phyloP scores from a whole-genome alignment of 2,113 vertebrate genomes.

The Cromileptes altivelis region DNA sequence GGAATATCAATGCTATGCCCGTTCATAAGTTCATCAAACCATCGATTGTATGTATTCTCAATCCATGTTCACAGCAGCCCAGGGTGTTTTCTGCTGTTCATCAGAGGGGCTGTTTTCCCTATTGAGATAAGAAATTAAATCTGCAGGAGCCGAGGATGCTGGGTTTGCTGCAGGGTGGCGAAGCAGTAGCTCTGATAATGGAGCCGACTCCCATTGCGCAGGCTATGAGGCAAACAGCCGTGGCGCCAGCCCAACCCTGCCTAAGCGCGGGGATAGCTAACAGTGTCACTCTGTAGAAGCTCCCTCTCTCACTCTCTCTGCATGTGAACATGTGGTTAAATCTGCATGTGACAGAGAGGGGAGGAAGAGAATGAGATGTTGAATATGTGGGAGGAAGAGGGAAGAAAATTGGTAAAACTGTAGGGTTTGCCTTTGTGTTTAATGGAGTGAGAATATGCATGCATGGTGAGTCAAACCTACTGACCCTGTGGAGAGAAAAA shows the following conservation, averaged over 20 bases:
- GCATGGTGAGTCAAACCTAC: slow-evolving; percentile 33
- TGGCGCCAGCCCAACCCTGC: slow-evolving; percentile 78
- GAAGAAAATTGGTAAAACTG: slow-evolving; percentile 4
- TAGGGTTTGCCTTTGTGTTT: slow-evolving; percentile 11
- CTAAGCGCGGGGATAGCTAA: slow-evolving; percentile 76
- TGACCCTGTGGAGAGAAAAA: slow-evolving; percentile 31
- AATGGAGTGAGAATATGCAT: slow-evolving; percentile 6
- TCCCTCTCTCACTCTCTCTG: slow-evolving; percentile 25
- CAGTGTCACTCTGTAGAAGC: slow-evolving; percentile 56
- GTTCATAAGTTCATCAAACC: slow-evolving; percentile 63
- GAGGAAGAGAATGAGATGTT: slow-evolving; percentile 17
- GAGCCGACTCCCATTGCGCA: slow-evolving; percentile 79
- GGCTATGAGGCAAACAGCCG: slow-evolving; percentile 77
- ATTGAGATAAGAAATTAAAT: slow-evolving; percentile 83
- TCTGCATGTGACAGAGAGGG: slow-evolving; percentile 56
- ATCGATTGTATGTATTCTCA: slow-evolving; percentile 67
- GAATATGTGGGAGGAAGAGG: slow-evolving; percentile 17
- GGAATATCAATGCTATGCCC: slow-evolving; percentile 33
- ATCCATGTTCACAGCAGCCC: slow-evolving; percentile 66
- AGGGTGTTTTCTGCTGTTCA: slow-evolving; percentile 66
- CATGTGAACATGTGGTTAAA: slow-evolving; percentile 57
- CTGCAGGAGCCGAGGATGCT: slow-evolving; percentile 77
- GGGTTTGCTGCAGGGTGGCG: slow-evolving; percentile 80
- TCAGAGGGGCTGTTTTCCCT: slow-evolving; percentile 77
- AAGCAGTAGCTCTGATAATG: slow-evolving; percentile 80